Evolutionary conservation across 2,888 invertebrate species (phyloP).

Genomic region (Drosophila incognita): DNA sequence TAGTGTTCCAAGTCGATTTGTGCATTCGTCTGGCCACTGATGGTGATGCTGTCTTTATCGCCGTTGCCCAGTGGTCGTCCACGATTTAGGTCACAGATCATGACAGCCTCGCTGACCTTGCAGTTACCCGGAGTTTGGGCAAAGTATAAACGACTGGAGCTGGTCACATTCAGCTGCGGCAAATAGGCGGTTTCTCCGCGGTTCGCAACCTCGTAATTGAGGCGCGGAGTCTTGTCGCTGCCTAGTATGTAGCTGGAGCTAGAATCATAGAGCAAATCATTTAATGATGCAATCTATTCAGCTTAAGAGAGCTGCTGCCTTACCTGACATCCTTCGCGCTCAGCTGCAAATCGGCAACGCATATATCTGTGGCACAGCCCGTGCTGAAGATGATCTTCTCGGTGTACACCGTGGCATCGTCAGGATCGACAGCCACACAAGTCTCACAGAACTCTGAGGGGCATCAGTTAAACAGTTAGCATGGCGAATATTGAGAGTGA

Average conservation of each 20-base stretch:
- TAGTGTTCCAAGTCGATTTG: constrained; percentile 82
- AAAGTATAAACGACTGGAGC: constrained; percentile 84
- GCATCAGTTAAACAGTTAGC: neutral
- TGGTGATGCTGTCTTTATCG: constrained; percentile 72
- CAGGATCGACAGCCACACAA: constrained; percentile 84
- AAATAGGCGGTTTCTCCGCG: constrained; percentile 86
- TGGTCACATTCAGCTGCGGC: constrained; percentile 85
- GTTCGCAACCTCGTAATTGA: constrained; percentile 84
- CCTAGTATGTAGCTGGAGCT: constrained; percentile 83
- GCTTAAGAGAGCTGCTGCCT: constrained; percentile 8
- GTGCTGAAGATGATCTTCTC: constrained; percentile 85
- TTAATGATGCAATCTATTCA: neutral
- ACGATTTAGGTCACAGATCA: constrained; percentile 82
- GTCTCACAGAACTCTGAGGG: constrained; percentile 82
- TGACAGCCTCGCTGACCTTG: constrained; percentile 65
- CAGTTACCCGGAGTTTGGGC: constrained; percentile 83
- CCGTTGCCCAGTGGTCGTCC: constrained; percentile 81
- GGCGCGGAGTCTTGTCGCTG: constrained; percentile 78
- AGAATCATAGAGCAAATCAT: neutral
- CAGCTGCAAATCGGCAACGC: constrained; percentile 83
- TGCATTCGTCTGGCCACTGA: constrained; percentile 78
- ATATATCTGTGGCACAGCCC: constrained; percentile 83
- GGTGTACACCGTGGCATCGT: constrained; percentile 76
- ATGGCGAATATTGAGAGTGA: neutral
- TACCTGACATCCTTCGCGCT: constrained; percentile 77